Evolutionary conservation across 2,113 vertebrate species (phyloP).

Genomic region (Sialia sialis): DNA sequence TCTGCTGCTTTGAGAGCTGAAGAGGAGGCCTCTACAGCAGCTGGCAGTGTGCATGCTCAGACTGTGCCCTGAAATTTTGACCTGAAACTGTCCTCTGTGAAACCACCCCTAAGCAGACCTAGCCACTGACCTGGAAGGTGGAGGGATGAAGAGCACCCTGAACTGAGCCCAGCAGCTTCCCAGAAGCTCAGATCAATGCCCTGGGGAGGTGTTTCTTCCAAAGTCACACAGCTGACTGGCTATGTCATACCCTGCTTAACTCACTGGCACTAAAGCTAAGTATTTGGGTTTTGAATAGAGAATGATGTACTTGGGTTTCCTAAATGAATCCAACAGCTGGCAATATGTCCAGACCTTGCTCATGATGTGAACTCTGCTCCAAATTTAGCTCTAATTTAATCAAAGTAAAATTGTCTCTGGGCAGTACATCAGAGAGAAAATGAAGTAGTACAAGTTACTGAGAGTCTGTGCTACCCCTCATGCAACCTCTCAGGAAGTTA

Average conservation of each 20-base stretch:
- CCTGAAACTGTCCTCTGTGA: neutral
- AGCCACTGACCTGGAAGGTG: neutral
- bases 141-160: neutral
- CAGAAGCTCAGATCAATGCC: neutral
- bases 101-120: too few relatives aligned
- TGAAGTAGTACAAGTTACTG: neutral
- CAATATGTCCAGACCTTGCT: neutral
- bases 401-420: neutral
- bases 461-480: neutral
- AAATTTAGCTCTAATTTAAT: neutral
- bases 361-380: neutral
- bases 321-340: accelerated
- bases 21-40: neutral
- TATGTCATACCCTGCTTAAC: neutral
- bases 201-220: neutral
- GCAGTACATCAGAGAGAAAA: neutral
- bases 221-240: neutral
- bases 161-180: neutral
- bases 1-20: neutral
- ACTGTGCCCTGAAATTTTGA: neutral
- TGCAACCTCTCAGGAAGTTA: neutral
- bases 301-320: neutral
- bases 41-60: neutral
- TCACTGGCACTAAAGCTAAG: neutral
- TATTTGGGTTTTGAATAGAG: neutral